Base-by-base conservation (phyloP, 1,140 invertebrate genomes). In the Himalopsyche phryganea region DNA sequence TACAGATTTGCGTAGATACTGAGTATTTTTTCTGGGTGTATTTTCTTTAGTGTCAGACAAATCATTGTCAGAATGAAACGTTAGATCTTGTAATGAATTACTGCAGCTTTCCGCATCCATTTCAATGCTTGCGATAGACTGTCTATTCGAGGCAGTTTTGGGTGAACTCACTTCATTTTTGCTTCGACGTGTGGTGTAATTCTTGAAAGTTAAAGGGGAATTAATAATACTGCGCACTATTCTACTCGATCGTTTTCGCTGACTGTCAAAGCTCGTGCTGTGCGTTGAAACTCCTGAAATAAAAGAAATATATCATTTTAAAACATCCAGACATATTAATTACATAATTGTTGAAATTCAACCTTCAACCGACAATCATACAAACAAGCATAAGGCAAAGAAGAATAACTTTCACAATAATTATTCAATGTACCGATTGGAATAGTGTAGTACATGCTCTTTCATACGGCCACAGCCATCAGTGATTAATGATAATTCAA, bases 21-120 rank as follows among this genome's bases (percentile, higher is more conserved):
- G 33, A 4, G 32, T 38, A 17, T 11, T 47, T 10, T 71, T 72
- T 0, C 69, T 70, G 0, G 74, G 72, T 0, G 71, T 76, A 46
- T 76, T 77, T 61, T 78, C 75, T 67, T 77, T 77, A 1, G 73
- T 72, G 45, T 75, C 73, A 14, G 70, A 66, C 0, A 69, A 67
- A 28, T 61, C 60, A 9, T 75, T 75, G 38, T 77, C 75, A 5
- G 74, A 68, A 53, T 77, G 71, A 50, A 78, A 77, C 50, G 74
- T 78, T 0, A 77, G 67, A 45, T 76, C 74, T 70, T 76, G 75
- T 9, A 78, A 49, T 15, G 76, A 78, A 54, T 74, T 78, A 61
- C 74, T 78, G 58, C 75, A 77, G 51, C 76, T 78, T 52, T 78
- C 76, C 14, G 74, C 73, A 53, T 76, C 74, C 20, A 46, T 28